Conservation (phyloP, 2,113 vertebrate species). For the Scartelaos histophorus region DNA sequence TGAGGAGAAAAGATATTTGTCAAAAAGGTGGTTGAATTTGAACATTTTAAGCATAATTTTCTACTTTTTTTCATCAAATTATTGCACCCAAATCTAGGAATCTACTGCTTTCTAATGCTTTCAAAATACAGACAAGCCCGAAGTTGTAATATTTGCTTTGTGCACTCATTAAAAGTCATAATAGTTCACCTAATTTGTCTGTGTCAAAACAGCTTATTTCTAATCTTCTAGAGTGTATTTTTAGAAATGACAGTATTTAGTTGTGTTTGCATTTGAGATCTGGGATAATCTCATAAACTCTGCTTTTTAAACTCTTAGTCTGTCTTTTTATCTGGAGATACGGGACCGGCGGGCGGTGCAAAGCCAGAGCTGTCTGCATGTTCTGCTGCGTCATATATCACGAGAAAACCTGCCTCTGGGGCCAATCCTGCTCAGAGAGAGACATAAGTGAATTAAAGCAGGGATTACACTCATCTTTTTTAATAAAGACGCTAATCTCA, state of each 20-base stretch:
- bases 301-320: conserved; percentile 13
- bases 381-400: conserved; percentile 31
- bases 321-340: conserved; percentile 34
- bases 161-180: background rate
- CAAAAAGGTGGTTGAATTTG: background rate
- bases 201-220: background rate
- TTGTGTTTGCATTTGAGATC: conserved; percentile 2
- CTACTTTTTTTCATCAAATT: background rate
- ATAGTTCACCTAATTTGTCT: background rate
- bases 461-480: conserved; percentile 62
- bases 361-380: conserved; percentile 42
- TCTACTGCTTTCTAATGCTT: background rate
- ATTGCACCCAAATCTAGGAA: background rate
- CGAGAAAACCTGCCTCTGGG: conserved; percentile 9
- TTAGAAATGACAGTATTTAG: conserved; percentile 9
- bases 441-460: conserved; percentile 51
- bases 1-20: background rate
- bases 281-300: conserved; percentile 26
- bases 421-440: conserved; percentile 38
- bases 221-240: background rate
- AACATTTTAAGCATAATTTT: background rate
- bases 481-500: conserved; percentile 62
- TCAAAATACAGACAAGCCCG: background rate
- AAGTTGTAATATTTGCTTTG: background rate
- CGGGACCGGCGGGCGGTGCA: conserved; percentile 7